Evolutionary conservation across 2,113 vertebrate genomes (phyloP).

Genomic region (Panurus biarmicus): DNA sequence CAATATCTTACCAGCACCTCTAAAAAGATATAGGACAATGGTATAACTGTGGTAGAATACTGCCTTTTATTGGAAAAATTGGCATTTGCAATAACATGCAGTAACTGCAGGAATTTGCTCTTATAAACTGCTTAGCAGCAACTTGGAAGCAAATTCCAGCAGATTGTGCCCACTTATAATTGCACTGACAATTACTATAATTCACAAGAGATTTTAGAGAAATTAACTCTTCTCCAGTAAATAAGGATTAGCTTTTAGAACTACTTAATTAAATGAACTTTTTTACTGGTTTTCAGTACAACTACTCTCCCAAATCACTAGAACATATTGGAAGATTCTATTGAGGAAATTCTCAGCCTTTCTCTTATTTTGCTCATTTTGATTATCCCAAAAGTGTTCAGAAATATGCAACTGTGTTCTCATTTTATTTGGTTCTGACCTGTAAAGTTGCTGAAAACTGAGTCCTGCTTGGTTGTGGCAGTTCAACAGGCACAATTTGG

Average conservation of each 20-base stretch:
- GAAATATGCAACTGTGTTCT: not conserved
- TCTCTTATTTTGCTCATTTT: not conserved
- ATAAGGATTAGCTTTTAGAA: not conserved
- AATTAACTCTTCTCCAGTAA: not conserved
- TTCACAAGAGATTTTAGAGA: not conserved
- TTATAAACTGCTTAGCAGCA: not conserved
- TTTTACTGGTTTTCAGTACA: not conserved
- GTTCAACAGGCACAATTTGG: not conserved
- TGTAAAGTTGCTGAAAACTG: not conserved
- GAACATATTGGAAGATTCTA: not conserved
- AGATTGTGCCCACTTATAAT: not conserved
- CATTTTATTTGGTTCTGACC: not conserved
- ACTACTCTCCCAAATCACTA: not conserved
- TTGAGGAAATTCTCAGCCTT: not conserved
- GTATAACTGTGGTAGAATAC: not conserved
- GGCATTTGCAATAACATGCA: not conserved
- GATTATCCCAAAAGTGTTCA: not conserved
- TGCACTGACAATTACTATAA: not conserved
- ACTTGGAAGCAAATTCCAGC: not conserved
- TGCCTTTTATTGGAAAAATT: not conserved
- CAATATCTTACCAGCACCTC: not conserved
- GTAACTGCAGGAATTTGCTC: not conserved
- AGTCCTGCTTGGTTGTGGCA: not conserved
- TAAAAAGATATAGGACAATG: not conserved
- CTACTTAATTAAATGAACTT: fast-evolving